Evolutionary conservation across 2,113 vertebrate species (phyloP).

Genomic region (Illadopsis cleaveri): DNA sequence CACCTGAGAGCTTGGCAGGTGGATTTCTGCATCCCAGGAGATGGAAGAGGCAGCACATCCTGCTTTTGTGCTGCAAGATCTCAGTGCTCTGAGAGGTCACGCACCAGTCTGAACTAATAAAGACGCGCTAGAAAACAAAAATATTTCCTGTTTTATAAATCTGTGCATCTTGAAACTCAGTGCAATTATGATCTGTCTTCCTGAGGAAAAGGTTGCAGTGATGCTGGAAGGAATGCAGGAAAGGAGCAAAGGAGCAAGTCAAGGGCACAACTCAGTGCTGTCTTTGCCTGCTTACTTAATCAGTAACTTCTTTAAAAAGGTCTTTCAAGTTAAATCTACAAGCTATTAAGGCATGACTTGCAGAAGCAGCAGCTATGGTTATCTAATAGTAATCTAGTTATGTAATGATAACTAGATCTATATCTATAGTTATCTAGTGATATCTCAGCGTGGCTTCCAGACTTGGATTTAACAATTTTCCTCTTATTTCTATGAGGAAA

Average conservation of each 20-base stretch:
- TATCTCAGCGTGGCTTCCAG: neutral
- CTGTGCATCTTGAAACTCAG: neutral
- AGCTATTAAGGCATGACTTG: neutral
- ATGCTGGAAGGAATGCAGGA: neutral
- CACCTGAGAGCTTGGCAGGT: neutral
- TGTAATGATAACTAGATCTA: no score
- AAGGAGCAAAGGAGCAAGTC: neutral
- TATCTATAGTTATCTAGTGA: no score
- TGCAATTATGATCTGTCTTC: neutral
- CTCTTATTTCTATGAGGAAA: neutral
- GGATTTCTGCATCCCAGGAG: neutral
- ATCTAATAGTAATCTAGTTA: no score
- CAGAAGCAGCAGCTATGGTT: neutral
- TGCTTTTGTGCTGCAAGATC: neutral
- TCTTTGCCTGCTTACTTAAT: neutral
- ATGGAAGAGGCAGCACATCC: neutral
- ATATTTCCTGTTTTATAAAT: neutral
- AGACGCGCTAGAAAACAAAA: neutral
- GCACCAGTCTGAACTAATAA: neutral
- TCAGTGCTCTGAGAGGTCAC: neutral
- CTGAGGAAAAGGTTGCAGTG: neutral
- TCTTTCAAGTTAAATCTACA: neutral
- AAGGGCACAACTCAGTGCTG: fast-evolving
- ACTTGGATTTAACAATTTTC: neutral
- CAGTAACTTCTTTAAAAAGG: neutral